Percentiles rank a stretch among this genome's conserved stretches.
These are phyloP conservation scores for Cheilosia soror DNA, from an alignment of 2,888 invertebrate species.

Conservation along the genomic window DNA sequence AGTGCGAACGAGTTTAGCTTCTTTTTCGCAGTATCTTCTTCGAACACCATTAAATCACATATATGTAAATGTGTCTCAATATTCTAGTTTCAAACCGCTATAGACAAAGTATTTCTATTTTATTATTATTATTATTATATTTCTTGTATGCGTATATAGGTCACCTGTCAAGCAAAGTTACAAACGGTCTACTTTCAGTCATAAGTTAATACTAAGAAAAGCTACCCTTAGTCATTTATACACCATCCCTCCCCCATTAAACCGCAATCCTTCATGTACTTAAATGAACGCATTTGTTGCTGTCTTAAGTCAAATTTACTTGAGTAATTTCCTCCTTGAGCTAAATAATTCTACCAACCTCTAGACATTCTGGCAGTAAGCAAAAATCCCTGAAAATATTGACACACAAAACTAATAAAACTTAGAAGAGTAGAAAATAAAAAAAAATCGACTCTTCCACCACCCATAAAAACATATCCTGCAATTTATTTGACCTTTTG, in stretches of 20 bases:
- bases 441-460: not conserved
- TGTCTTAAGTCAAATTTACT: conserved; percentile 35
- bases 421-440: not conserved
- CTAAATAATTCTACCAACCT: conserved; percentile 18
- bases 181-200: too few relatives aligned
- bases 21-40: too few relatives aligned
- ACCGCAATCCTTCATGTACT: not conserved
- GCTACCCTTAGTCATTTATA: not conserved
- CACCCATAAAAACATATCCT: conserved; percentile 37
- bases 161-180: too few relatives aligned
- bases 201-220: too few relatives aligned
- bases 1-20: too few relatives aligned
- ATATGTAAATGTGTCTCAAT: too few relatives aligned
- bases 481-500: conserved; percentile 62
- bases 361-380: conserved; percentile 21
- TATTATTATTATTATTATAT: too few relatives aligned
- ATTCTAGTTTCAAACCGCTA: too few relatives aligned
- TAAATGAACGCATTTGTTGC: conserved; percentile 13
- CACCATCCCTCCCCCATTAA: not conserved
- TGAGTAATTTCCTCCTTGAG: conserved; percentile 40
- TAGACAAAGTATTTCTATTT: too few relatives aligned
- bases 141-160: too few relatives aligned
- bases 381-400: conserved; percentile 42
- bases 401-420: conserved; percentile 31
- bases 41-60: too few relatives aligned